Percentiles rank a stretch among this genome's conserved stretches.
Conservation (phyloP, 2,113 vertebrate genomes). For the Anseranas semipalmata region DNA sequence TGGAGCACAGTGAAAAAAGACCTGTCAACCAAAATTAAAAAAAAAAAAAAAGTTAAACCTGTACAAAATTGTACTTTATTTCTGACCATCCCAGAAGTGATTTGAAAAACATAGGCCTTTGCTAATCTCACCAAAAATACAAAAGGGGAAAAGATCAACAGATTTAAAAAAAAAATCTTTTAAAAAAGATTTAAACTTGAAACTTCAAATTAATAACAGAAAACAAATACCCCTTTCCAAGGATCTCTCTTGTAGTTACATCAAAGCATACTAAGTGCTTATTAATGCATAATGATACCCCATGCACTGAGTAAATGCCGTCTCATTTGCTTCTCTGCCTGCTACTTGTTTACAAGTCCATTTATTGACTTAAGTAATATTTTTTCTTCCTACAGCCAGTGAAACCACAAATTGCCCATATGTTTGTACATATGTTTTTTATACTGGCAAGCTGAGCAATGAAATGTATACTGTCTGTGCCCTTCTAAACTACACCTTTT, state of each 20-base stretch:
- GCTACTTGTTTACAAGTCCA: background rate
- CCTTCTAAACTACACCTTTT: background rate
- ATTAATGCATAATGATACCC: background rate
- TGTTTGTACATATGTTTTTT: background rate
- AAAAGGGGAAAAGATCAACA: background rate
- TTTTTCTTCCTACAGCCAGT: background rate
- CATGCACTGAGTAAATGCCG: background rate
- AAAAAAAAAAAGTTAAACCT: background rate
- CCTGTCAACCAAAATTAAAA: accelerated
- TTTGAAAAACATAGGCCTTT: background rate
- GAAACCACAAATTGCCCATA: background rate
- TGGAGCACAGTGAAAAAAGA: background rate
- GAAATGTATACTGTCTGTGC: background rate
- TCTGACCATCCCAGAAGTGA: background rate
- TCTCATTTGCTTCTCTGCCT: background rate
- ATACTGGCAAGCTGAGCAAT: background rate
- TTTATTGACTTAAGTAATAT: background rate
- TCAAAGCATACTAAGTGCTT: background rate
- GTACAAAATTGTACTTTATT: background rate
- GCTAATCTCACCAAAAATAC: background rate
- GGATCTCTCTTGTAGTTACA: background rate
- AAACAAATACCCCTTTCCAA: background rate
- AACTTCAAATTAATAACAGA: background rate
- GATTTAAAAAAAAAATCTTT: no score
- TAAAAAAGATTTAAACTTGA: background rate